Evolutionary conservation across 2,888 invertebrate species (phyloP), one percentile per base, ranked within the genome.

Genomic region (Lissocephala sabroskyi): DNA sequence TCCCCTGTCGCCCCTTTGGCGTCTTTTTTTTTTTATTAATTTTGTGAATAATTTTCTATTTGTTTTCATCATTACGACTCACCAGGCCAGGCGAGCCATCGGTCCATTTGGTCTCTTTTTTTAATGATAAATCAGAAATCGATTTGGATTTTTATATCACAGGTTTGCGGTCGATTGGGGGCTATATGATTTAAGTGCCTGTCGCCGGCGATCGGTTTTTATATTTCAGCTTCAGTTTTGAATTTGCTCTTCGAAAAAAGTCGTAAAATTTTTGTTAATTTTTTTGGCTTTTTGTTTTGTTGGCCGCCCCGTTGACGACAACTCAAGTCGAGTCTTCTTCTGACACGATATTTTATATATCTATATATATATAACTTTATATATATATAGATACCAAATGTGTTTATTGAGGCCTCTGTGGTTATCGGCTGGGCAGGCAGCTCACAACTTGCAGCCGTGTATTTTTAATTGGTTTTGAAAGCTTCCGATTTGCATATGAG

Each of bases 381-480:
- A n/a, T n/a, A n/a, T n/a, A n/a, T n/a, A n/a, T n/a, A n/a, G n/a
- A n/a, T n/a, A n/a, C n/a, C n/a, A 23, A 23, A 5, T 23, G 23
- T 23, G 23, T 23, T 5, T 52, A 19, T 30, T 3, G 62, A 62
- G 56, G 59, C 65, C 65, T 65, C 48, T 54, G 52, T 2, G 41
- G 14, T 9, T n/a, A n/a, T n/a, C n/a, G n/a, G n/a, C n/a, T n/a
- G n/a, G n/a, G n/a, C n/a, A n/a, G n/a, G n/a, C n/a, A n/a, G n/a
- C n/a, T 17, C 14, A 11, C 7, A 41, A 41, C 42, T 41, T 5
- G 14, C 36, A 41, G 47, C 49, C 48, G 52, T 55, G 54, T 59
- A 50, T 49, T 53, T 59, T 70, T 70, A 70, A 74, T 76, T 65
- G 70, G 47, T 65, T 79, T 74, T 71, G 62, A 71, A 71, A 68